Base-by-base conservation (phyloP, 92 coral and sea anemone genomes). In the Porites cylindrica region DNA sequence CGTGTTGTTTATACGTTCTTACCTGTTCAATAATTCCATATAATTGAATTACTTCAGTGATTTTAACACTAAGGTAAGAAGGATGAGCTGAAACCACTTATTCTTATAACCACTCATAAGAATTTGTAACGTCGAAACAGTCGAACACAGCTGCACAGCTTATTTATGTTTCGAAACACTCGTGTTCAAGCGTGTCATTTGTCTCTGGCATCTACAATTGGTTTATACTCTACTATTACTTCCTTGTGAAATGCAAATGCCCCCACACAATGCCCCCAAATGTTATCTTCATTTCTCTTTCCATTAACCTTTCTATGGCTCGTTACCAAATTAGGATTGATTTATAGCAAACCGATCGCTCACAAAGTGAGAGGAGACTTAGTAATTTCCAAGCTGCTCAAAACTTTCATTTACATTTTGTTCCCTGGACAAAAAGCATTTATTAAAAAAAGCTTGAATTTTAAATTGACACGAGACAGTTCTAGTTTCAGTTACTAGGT, bases 81-180 rank as follows among this genome's bases (percentile, higher is more conserved):
- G 19, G 23, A 3, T 24, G 10, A 56, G 73, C 52, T 47, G 20
- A 79, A 10, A 19, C 47, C 47, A 38, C 47, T 38, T 4, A 38
- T 9, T 38, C 8, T 11, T 18, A 7, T 16, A 12, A 13, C 11
- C 7, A 43, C 51, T 51, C 10, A 67, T 26, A 51, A 53, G 24
- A 66, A 66, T 14, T 8, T 58, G 32, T 16, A 10, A 0, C 14
- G 82, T 78, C 59, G 13, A 66, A 21, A 65, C 59, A 20, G 62
- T 51, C 10, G n/a, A 24, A 20, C 7, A 3, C 82, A 11, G 8
- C 32, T 29, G 32, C 1, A 6, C 52, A 9, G 64, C 29, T 23
- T 32, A 54, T 69, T 1, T 50, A 72, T 26, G 68, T 81, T 72
- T 81, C 69, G 77, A 70, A 70, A 53, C 85, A 70, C 51, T 9